phyloP scores from a whole-genome alignment of 2,113 vertebrate species.

The Grammomys surdaster region DNA sequence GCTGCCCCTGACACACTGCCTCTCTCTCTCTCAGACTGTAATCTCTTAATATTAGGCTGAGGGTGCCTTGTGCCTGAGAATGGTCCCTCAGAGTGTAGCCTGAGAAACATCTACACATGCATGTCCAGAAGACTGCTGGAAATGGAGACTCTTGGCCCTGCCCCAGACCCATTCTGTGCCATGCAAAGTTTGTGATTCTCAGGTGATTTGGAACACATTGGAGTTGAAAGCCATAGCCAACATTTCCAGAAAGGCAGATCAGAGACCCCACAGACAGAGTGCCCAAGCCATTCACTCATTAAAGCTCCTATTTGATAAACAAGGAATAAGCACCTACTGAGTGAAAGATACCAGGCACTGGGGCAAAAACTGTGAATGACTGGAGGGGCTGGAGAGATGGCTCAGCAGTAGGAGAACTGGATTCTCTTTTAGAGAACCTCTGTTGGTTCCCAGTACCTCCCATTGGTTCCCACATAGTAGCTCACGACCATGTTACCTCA shows the following conservation, averaged over 20 bases:
- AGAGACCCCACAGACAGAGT: background rate
- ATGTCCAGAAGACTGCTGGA: background rate
- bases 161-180: background rate
- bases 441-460: background rate
- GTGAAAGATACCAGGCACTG: background rate
- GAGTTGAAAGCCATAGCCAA: slow-evolving; percentile 9
- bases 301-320: slow-evolving; percentile 33
- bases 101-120: background rate
- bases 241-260: slow-evolving; percentile 1
- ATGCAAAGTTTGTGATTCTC: background rate
- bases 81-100: background rate
- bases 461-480: background rate
- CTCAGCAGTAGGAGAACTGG: background rate
- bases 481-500: background rate
- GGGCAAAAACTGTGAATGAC: background rate
- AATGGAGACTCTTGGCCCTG: background rate
- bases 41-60: background rate
- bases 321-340: slow-evolving; percentile 44
- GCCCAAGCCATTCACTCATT: slow-evolving; percentile 3
- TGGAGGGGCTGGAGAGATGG: background rate
- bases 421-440: background rate
- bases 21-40: background rate
- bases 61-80: background rate
- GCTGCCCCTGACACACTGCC: no score
- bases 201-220: background rate